Evolutionary conservation across 2,888 invertebrate species (phyloP), one percentile per base, ranked within the genome.

Genomic region (Pherbina coryleti): DNA sequence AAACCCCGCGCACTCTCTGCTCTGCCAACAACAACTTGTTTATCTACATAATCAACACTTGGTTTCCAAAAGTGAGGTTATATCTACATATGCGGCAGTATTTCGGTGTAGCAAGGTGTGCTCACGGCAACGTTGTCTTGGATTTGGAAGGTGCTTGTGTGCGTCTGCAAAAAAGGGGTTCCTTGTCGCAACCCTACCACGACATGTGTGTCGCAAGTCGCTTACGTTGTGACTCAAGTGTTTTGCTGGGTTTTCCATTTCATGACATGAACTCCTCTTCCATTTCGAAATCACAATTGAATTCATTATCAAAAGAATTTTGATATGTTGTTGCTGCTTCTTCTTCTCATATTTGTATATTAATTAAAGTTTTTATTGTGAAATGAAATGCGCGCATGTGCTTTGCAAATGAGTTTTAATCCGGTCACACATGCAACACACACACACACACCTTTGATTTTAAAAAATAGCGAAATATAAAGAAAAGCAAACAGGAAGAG

Each of bases 281-380:
- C 22, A 25, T 1, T 44, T 3, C 17, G 28, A 44, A 44, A 60
- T 73, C 60, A 62, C 60, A 62, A 62, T 62, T 62, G 60, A 60
- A 62, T 49, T 62, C 37, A 28, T 73, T 73, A 49, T 73, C 44
- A 57, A 44, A 19, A 60, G 31, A 60, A 37, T 60, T 22, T 37
- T 60, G 9, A 17, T 53, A 70, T 51, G 25, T 9, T 25, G 11
- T 44, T 25, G 53, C 25, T 44, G 62, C 44, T 49, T 17, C n/a
- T 53, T 25, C 17, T 22, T 60, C 22, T 14, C n/a, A 37, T n/a
- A 14, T 11, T 72, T 60, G 34, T 17, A 0, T n/a, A 25, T n/a
- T 14, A 19, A 11, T 31, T 31, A 25, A 17, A 17, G 8, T n/a
- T 7, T 4, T 64, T n/a, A 17, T 64, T 31, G 14, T 31, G 28